Conservation (phyloP, 2,113 vertebrate genomes). For the Hemibates koningsi region DNA sequence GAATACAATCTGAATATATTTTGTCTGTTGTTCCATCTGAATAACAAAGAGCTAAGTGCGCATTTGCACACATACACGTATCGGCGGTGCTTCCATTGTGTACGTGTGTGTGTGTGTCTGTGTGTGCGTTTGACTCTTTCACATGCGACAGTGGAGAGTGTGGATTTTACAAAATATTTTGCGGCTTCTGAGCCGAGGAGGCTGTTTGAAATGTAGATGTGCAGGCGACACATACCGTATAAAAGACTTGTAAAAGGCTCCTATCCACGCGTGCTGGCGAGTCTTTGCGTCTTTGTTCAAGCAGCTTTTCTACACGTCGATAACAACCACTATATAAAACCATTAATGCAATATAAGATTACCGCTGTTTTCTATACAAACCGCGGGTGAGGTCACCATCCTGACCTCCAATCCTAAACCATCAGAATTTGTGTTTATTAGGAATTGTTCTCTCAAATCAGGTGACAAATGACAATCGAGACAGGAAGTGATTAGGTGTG, state of each 20-base stretch:
- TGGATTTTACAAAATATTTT: constrained; percentile 18
- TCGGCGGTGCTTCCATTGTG: neutral
- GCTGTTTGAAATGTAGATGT: constrained; percentile 34
- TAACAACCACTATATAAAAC: neutral
- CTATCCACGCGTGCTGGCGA: neutral
- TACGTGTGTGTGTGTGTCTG: fast-evolving
- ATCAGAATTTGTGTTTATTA: neutral
- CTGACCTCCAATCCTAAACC: neutral
- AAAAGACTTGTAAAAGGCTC: neutral
- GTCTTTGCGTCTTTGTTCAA: neutral
- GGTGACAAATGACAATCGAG: neutral
- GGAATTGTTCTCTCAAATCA: neutral
- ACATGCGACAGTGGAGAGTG: constrained; percentile 7
- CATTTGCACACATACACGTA: constrained; percentile 6
- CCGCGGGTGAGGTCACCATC: neutral
- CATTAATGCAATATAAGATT: neutral
- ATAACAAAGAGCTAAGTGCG: constrained; percentile 51
- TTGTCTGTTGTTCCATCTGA: constrained; percentile 58
- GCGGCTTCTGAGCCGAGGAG: neutral
- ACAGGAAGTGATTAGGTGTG: neutral
- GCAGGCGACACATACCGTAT: neutral
- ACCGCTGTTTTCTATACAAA: neutral
- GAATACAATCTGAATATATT: constrained; percentile 68
- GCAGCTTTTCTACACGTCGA: neutral
- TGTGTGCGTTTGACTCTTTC: constrained; percentile 8